phyloP scores from a whole-genome alignment of 2,113 vertebrate genomes.

The Charadrius vociferus region DNA sequence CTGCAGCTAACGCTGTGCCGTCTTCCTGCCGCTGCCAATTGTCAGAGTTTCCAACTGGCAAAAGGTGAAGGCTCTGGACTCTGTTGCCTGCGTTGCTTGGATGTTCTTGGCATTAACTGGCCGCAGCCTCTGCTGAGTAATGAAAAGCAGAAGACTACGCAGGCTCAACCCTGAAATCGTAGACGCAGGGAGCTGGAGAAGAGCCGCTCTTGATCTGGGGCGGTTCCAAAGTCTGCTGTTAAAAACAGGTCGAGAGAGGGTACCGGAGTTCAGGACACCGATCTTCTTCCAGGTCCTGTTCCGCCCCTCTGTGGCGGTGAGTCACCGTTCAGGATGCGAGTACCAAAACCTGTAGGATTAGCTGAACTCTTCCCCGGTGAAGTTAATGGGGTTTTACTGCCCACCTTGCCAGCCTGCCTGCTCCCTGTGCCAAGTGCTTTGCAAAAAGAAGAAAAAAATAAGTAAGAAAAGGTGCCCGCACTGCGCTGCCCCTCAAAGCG shows the following conservation, averaged over 20 bases:
- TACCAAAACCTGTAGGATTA: background rate
- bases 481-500: background rate
- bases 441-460: too few species aligned
- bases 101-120: conserved; percentile 25
- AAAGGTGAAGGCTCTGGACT: background rate
- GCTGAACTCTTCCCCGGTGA: background rate
- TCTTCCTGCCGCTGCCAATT: background rate
- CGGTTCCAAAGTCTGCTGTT: background rate
- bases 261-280: background rate
- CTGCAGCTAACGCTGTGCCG: background rate
- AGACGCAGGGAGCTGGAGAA: background rate
- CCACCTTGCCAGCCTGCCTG: background rate
- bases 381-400: background rate
- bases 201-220: background rate
- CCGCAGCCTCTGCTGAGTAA: conserved; percentile 28
- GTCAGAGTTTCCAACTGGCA: conserved; percentile 1
- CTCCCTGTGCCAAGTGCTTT: background rate
- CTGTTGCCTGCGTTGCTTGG: conserved; percentile 46
- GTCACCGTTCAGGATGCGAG: background rate
- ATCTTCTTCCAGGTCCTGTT: background rate
- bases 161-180: background rate
- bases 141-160: conserved; percentile 21
- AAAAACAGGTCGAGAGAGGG: accelerated
- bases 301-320: background rate
- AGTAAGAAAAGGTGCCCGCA: background rate